A percentile compares a stretch with the other conserved stretches of the same genome.
These are phyloP conservation scores for Eurypyga helias DNA, from an alignment of 2,113 vertebrate genomes.

Conservation along the genomic window DNA sequence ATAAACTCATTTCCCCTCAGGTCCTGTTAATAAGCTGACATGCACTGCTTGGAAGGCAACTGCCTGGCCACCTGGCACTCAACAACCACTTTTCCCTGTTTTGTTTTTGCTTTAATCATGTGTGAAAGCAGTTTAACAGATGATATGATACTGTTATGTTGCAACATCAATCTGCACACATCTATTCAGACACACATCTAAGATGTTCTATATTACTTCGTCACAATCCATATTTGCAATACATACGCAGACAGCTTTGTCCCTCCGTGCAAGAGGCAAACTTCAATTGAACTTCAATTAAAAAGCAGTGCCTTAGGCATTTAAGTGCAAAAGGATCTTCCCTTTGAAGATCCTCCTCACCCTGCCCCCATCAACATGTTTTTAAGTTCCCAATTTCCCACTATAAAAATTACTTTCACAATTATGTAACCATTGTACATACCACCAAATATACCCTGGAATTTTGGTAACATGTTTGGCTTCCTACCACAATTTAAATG, in stretches of 20 bases:
- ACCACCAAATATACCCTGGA: neutral
- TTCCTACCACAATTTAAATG: neutral
- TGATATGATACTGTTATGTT: neutral
- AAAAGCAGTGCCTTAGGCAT: neutral
- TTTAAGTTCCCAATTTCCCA: neutral
- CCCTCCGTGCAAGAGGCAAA: neutral
- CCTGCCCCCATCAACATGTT: neutral
- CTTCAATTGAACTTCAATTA: neutral
- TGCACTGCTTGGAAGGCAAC: neutral
- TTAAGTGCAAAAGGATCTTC: neutral
- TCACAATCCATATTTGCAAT: neutral
- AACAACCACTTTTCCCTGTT: neutral
- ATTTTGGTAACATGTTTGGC: neutral
- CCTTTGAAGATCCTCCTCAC: neutral
- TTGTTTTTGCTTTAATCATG: neutral
- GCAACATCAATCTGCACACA: neutral
- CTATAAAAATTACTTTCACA: neutral
- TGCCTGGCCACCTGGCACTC: conserved; percentile 25
- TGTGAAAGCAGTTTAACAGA: neutral
- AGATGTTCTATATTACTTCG: neutral
- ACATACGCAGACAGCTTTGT: neutral
- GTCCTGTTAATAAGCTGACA: conserved; percentile 47
- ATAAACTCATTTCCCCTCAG: conserved; percentile 7
- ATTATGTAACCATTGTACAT: neutral
- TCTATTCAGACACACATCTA: neutral